Base-by-base conservation (phyloP, 2,113 vertebrate genomes). In the Callocephalon fimbriatum region DNA sequence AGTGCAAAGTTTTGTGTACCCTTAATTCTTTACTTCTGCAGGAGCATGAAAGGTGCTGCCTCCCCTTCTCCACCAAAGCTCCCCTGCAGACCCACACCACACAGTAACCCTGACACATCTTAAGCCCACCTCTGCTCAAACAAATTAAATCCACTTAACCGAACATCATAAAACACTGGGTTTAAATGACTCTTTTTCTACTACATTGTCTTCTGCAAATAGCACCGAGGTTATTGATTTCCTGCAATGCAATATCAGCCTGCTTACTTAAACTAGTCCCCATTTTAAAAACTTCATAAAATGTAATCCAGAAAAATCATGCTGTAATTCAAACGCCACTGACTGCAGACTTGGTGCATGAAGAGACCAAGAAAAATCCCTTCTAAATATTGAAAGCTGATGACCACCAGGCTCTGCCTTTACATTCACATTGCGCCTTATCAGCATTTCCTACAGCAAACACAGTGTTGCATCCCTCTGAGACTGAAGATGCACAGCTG, bases 371-470 rank as follows among this genome's bases (percentile, higher is more conserved):
- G 48, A 26, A 59, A 76, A 94, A 72, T 45, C 71, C 32, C 35
- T 15, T 42, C 45, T 25, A 35, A 70, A 65, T 5, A 20, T 1
- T 7, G 40, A 48, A 42, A 54, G 15, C 4, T 35, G 44, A 12
- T 38, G 72, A 35, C 31, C 35, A 22, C 42, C 2, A 0, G 16
- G n/a, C 23, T 56, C 73, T 80, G n/a, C 27, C 59, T 51, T 51
- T 10, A 6, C 1, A 1, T 4, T 18, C 23, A 0, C 4, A 0
- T 7, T 5, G 19, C 51, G 45, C 16, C 10, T 67, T 2, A 19
- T 6, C 22, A 35, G 32, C 23, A 7, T 20, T n/a, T 38, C 21
- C 58, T 18, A 13, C 38, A 26, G 71, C 62, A 26, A 5, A 17
- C 7, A 17, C 7, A 19, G 15, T 10, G 1, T 4, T 2, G 25